Conservation (phyloP, 2,113 vertebrate species). For the Oceanites oceanicus region DNA sequence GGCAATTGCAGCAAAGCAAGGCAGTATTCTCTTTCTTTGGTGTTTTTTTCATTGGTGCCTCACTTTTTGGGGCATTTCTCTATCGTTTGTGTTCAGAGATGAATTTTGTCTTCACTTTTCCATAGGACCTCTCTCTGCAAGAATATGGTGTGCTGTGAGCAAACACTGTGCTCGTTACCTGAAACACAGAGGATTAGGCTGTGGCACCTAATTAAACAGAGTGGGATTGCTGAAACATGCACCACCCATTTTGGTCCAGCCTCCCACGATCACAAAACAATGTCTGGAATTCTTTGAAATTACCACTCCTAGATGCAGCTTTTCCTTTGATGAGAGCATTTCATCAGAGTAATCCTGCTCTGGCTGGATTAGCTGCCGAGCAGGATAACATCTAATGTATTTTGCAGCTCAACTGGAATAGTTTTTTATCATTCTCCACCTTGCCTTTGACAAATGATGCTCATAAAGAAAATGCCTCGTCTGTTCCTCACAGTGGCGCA, state of each 20-base stretch:
- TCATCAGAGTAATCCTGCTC: constrained; percentile 34
- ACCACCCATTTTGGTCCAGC: constrained; percentile 40
- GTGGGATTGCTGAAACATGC: background rate
- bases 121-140: background rate
- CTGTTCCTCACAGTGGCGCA: background rate
- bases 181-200: background rate
- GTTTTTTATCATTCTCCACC: background rate
- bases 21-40: background rate
- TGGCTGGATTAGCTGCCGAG: constrained; percentile 22
- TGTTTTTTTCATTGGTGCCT: background rate
- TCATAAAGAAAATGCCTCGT: background rate
- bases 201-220: constrained; percentile 30
- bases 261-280: constrained; percentile 53
- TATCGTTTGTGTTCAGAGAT: background rate
- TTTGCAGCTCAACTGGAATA: background rate
- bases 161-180: background rate
- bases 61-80: background rate
- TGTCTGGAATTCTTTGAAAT: constrained; percentile 61
- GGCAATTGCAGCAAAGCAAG: background rate
- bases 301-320: constrained; percentile 42
- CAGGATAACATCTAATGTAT: background rate
- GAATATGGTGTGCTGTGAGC: background rate
- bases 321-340: constrained; percentile 50
- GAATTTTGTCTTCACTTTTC: background rate
- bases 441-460: background rate